Base-by-base conservation (phyloP, 2,113 vertebrate genomes). In the Ageneiosus marmoratus region DNA sequence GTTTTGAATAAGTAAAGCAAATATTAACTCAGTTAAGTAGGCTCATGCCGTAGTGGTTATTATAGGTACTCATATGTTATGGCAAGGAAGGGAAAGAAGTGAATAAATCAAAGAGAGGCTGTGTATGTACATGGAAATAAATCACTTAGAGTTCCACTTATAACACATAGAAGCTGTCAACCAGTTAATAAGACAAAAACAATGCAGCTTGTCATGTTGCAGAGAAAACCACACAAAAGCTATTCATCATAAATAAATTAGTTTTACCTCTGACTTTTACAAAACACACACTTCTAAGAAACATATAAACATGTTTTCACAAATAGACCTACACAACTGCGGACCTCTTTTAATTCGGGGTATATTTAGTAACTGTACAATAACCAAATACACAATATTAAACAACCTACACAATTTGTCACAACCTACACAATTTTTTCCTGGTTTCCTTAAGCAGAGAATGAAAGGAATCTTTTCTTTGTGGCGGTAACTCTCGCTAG, bases 51-150 rank as follows among this genome's bases (percentile, higher is more conserved):
- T 10, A 18, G 6, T 32, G 48, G 29, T 34, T 75, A 53, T 75
- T 75, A 51, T 3, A 75, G n/a, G 73, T 76, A 11, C 51, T 24
- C 4, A 32, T 37, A 37, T 77, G 12, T 44, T 22, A n/a, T 6
- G 18, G 51, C 32, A 77, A 27, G 37, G 65, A 15, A 10, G 67
- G 0, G 27, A 9, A 37, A 70, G 13, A 44, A 46, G 12, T 15
- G 24, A 75, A 9, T 4, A 32, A 73, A 51, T 51, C 15, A 12
- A 34, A 32, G 15, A 34, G 16, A 20, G 18, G 27, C n/a, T 74
- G 62, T 46, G 46, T 10, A 77, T 74, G 13, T 74, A 44, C 67
- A 70, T 50, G 46, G 72, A 22, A 37, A 76, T 53, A 76, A 56
- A 56, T 77, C 29, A 13, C 9, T 29, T 56, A 24, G 8, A 44